phyloP scores from a whole-genome alignment of 2,888 invertebrate species.

The Chrysolina oricalcia region DNA sequence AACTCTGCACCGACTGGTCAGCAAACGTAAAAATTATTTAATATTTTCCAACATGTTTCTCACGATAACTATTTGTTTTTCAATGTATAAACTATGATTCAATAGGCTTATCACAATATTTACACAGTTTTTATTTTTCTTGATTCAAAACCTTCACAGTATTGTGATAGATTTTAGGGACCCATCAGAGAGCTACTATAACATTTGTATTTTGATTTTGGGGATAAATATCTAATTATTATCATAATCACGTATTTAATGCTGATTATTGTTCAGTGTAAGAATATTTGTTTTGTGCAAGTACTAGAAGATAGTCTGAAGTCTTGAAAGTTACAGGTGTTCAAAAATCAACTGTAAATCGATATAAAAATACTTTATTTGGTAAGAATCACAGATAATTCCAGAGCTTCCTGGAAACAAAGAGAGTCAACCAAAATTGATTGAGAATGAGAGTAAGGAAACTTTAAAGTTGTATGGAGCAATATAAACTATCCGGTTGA shows the following conservation, averaged over 20 bases:
- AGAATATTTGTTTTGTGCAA: constrained; percentile 40
- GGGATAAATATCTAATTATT: constrained; percentile 53
- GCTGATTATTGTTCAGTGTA: constrained; percentile 40
- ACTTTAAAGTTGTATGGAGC: background rate
- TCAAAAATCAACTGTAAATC: constrained; percentile 23
- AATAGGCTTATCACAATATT: constrained; percentile 71
- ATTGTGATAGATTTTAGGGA: constrained; percentile 41
- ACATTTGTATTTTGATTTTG: constrained; percentile 37
- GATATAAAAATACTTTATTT: constrained; percentile 26
- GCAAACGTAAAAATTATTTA: constrained; percentile 54
- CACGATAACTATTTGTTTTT: constrained; percentile 57
- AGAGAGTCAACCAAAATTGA: constrained; percentile 16
- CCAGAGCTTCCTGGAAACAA: constrained; percentile 21
- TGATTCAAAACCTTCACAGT: constrained; percentile 44
- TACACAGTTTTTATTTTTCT: constrained; percentile 59
- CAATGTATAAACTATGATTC: constrained; percentile 66
- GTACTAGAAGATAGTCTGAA: constrained; percentile 40
- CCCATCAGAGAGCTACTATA: constrained; percentile 41
- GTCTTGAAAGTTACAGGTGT: constrained; percentile 22
- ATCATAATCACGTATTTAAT: constrained; percentile 61
- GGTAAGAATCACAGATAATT: constrained; percentile 26
- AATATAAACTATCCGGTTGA: background rate
- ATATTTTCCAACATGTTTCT: constrained; percentile 55
- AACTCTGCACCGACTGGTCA: background rate
- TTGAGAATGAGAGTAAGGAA: constrained; percentile 4